phyloP scores from a whole-genome alignment of 2,888 invertebrate species.

The Agonopterix heracliana region DNA sequence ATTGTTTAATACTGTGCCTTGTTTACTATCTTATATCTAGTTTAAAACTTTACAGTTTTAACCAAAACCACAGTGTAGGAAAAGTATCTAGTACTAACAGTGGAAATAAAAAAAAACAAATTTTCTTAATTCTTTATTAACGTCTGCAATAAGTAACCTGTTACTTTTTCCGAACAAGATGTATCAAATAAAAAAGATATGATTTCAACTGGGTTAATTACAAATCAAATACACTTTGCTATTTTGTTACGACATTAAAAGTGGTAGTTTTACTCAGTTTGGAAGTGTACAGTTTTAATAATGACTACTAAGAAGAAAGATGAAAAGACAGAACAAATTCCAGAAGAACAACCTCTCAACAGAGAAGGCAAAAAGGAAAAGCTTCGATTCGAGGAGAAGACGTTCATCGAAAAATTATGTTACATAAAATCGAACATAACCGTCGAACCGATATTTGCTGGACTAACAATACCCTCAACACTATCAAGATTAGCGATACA shows the following conservation, averaged over 20 bases:
- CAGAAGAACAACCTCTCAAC: constrained; percentile 46
- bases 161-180: constrained; percentile 19
- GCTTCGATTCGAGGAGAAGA: constrained; percentile 47
- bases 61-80: too few relatives aligned
- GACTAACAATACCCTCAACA: constrained; percentile 79
- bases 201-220: neutral
- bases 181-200: constrained; percentile 12
- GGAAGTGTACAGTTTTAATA: too few relatives aligned
- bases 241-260: neutral
- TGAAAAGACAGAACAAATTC: constrained; percentile 12
- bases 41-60: too few relatives aligned
- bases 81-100: too few relatives aligned
- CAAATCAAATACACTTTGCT: neutral
- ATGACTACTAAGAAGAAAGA: constrained; percentile 20
- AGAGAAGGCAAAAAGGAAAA: constrained; percentile 19
- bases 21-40: too few relatives aligned
- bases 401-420: constrained; percentile 66
- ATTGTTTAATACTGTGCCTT: too few relatives aligned
- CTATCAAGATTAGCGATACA: constrained; percentile 80
- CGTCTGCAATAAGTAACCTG: too few relatives aligned
- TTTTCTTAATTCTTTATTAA: neutral
- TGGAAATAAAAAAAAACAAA: neutral
- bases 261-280: too few relatives aligned
- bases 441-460: constrained; percentile 83
- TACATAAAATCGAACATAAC: constrained; percentile 77